Base-by-base conservation (phyloP, 2,113 vertebrate species). In the Galbula dea region DNA sequence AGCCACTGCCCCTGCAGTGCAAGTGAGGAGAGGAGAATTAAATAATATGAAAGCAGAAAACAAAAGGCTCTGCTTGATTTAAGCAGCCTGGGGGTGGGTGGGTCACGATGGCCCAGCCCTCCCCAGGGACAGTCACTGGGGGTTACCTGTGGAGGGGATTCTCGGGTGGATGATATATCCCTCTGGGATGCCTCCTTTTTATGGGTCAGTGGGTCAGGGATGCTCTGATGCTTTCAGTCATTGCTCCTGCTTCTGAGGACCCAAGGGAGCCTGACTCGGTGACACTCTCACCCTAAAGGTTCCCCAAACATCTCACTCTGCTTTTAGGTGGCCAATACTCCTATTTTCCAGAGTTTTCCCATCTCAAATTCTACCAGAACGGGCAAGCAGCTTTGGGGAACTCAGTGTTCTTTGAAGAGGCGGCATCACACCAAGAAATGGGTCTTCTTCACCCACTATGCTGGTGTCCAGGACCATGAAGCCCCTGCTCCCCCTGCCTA, bases 1-100 rank as follows among this genome's bases (percentile, higher is more conserved):
- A 96, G 87, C 81, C 6, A 6, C 88, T 95, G 94, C 86, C 94
- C 81, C 91, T 94, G 89, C 94, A 93, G 96, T 94, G 96, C 89
- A 92, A 96, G 96, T 93, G 92, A 95, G 95, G 96, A 79, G 86
- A 84, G 73, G 66, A 87, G 89, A 94, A 87, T 92, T 90, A 94
- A 96, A 93, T 89, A 57, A 82, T 80, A 84, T 14, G 92, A 82
- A 90, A 87, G 96, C 84, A 79, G 62, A 92, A 95, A 96, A 93
- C 95, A 95, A 91, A 94, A 26, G 62, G 90, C 57, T 90, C 84
- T 72, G 78, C 89, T 65, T 43, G 39, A 29, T 88, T 84, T 63
- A 36, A 93, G 83, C 87, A n/a, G 73, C 66, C 76, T 79, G 7
- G 27, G 3, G 3, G 16, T 7, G 9, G 41, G 12, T n/a, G n/a